Base-by-base conservation (phyloP, 2,797 vertebrate species). In the Liparis tanakae region DNA sequence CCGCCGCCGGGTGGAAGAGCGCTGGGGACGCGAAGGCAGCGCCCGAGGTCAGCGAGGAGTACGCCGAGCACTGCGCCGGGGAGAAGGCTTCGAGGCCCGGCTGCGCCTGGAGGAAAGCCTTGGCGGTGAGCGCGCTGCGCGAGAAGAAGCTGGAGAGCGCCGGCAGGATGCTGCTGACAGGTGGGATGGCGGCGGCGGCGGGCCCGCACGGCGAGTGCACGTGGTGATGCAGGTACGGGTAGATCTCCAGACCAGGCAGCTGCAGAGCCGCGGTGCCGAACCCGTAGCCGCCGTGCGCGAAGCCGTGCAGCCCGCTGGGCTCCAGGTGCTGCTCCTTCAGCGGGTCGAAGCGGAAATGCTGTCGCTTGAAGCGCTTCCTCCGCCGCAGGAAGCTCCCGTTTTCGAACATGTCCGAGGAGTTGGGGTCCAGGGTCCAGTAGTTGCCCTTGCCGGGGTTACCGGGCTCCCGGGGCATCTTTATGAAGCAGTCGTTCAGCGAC, bases 361-460 rank as follows among this genome's bases (percentile, higher is more conserved):
- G 95, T 68, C 96, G 93, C 89, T 96, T 97, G 92, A 97, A 97
- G 55, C 96, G 92, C 89, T 96, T 96, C 81, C 96, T 93, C 63
- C 96, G 90, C 55, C 96, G 93, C 69, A 97, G 93, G 54, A 97
- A 96, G 81, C 96, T 97, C 67, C 96, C 96, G 80, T 96, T 95
- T 88, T 95, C 96, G 71, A 97, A 97, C 96, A 97, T 97, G 86
- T 96, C 96, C 71, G 92, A 95, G 20, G 96, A 96, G 83, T 96
- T 96, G 4, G 96, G 96, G 70, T 97, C 96, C 87, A 97, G 92
- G 18, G 96, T 95, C 96, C 96, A 97, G 89, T 96, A 95, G 92
- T 94, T 96, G 70, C 96, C 96, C 76, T 97, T 97, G 1, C 96
- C 96, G 0, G 96, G 95, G 87, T 96, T 96, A 1, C 96, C 96